These are phyloP conservation scores for Stenodema calcarata DNA, from an alignment of 2,888 invertebrate genomes.

Conservation along the genomic window DNA sequence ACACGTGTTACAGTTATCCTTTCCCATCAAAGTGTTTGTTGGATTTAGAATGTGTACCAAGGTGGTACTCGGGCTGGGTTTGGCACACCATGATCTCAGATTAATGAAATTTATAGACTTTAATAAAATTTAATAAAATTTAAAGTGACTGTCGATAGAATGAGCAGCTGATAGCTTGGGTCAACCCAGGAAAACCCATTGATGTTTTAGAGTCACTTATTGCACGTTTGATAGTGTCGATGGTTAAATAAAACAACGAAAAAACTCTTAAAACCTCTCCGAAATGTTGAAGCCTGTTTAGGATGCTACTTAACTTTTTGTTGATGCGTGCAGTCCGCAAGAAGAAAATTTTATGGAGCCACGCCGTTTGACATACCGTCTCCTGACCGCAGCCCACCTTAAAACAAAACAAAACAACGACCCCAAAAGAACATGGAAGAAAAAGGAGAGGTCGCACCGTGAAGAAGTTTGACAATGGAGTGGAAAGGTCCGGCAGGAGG, in stretches of 20 bases:
- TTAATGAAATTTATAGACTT: no score
- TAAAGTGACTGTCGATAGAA: no score
- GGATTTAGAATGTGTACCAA: no score
- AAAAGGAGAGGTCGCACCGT: background rate
- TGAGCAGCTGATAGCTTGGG: no score
- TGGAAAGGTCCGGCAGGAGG: constrained; percentile 9
- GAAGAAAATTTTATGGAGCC: constrained; percentile 6
- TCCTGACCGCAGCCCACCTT: background rate
- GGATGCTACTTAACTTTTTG: background rate
- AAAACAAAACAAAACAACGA: constrained; percentile 1
- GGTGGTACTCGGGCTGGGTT: no score
- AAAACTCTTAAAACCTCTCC: background rate
- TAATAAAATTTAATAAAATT: no score
- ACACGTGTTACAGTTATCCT: no score
- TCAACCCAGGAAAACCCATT: no score
- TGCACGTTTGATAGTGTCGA: background rate
- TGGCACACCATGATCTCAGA: no score
- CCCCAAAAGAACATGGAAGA: background rate
- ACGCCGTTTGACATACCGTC: constrained; percentile 16
- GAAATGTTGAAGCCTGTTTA: background rate
- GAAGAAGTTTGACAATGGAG: constrained; percentile 18
- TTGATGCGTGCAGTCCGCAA: constrained; percentile 2
- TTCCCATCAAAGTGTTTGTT: no score
- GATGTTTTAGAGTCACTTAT: no score
- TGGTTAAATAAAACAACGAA: background rate